Base-by-base conservation (phyloP, 2,888 invertebrate species). In the Drosophila nigricruria region DNA sequence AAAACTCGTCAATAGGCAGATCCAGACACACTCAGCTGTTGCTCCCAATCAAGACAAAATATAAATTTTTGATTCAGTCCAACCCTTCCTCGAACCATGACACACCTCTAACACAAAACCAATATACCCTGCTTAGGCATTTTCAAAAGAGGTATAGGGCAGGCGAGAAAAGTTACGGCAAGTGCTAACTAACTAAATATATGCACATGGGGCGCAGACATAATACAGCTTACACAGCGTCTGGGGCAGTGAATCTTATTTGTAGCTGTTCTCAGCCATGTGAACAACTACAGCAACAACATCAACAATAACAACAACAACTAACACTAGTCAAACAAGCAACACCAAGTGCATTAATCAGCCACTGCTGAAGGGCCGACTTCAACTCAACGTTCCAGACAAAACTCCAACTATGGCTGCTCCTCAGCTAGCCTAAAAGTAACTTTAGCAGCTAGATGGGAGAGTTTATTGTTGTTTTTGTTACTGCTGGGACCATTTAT, bases 171-270 rank as follows among this genome's bases (percentile, higher is more conserved):
- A 77, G 84, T 83, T 87, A 83, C 83, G 60, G 58, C 86, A 82
- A 87, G 89, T 82, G 89, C 85, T 87, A 83, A 83, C 82, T 89
- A 89, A 83, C 60, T 70, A 78, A 72, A 81, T 77, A 72, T 79
- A 75, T 68, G 54, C 69, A 72, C 65, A 79, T 78, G 49, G 64
- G 43, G 60, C 61, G 42, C 61, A 56, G 42, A 81, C 70, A 82
- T 82, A 81, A 74, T 69, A 77, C 47, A 16, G 9, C 56, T 56
- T 56, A 42, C 43, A 52, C 34, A 61, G 47, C 64, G 72, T 79
- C 82, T 77, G 50, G 76, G 62, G 43, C 69, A 83, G 88, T 83
- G 89, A 81, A 84, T 84, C 83, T 84, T 72, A 70, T 77, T 72
- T 74, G 81, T 82, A 71, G 57, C 34, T 52, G 86, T 88, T 89